Base-by-base conservation (phyloP, 1,140 invertebrate genomes). In the Nomia melanderi region DNA sequence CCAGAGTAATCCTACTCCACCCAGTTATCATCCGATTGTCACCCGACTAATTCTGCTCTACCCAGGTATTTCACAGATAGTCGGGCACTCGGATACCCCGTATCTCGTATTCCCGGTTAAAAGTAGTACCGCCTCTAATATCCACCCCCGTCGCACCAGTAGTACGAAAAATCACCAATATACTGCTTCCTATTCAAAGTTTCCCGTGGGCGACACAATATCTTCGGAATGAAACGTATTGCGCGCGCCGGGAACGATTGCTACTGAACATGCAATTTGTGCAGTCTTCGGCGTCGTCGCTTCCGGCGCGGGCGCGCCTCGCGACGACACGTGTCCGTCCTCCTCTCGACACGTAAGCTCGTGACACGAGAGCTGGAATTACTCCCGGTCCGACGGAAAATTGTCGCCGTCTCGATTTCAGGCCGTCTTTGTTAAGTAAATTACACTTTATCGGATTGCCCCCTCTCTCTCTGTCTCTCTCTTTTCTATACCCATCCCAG, bases 271-370 rank as follows among this genome's bases (percentile, higher is more conserved):
- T 56, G 62, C 71, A 66, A 74, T 74, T 66, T 54, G 31, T 25
- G 25, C 33, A 44, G 12, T 47, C n/a, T 14, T 59, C 54, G 23
- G 25, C 9, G 29, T 17, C 33, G 33, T 3, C 9, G 39, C 2
- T 9, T 25, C 12, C n/a, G 27, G 12, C 27, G 14, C 39, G 31
- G 36, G 66, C 59, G 36, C n/a, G 31, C 23, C 14, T 17, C 27
- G 17, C 39, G 53, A 47, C 64, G 64, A 67, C 73, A 67, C 73
- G 73, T 75, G 73, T 75, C 47, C 73, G 33, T 41, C 73, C 54
- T 47, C 64, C 9, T 27, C 29, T 23, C 36, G 39, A 44, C 72
- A 56, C 63, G 41, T 54, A 11, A 23, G 11, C 36, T 8, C 17
- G 12, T 31, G 17, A 64, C 60, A 72, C 29, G 60, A 23, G 41